These are phyloP conservation scores for Cyanistes caeruleus DNA, from an alignment of 2,113 vertebrate genomes.

Conservation along the genomic window DNA sequence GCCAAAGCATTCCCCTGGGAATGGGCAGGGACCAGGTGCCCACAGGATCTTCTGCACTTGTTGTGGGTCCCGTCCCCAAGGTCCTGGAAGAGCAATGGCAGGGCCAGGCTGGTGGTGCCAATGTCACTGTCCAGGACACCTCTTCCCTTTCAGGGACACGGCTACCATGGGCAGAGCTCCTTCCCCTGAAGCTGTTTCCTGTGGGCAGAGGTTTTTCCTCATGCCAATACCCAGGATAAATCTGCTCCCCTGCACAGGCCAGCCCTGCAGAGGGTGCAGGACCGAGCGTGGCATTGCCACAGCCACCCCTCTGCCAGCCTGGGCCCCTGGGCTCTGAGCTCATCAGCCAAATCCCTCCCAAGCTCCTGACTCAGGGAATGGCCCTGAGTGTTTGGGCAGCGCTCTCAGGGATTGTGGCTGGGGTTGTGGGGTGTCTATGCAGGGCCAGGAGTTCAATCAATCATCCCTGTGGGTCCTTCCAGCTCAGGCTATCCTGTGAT, in stretches of 20 bases:
- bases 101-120: background rate
- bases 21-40: background rate
- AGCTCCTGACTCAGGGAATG: background rate
- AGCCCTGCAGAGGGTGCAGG: background rate
- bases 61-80: accelerated
- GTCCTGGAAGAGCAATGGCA: background rate
- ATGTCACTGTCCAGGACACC: accelerated
- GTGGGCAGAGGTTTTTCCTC: background rate
- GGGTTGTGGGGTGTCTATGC: background rate
- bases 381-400: accelerated
- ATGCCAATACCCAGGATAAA: background rate
- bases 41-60: background rate
- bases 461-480: too few species aligned
- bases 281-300: accelerated
- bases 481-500: accelerated
- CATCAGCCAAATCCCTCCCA: background rate
- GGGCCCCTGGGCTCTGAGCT: background rate
- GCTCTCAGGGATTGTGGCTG: background rate
- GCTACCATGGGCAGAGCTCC: background rate
- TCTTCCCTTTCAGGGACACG: too few species aligned
- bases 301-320: background rate
- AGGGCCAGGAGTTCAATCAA: background rate
- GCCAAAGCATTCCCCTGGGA: background rate
- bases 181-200: background rate
- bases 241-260: too few species aligned